These are phyloP conservation scores for Cydia strobilella DNA, from an alignment of 1,140 invertebrate genomes.

Conservation along the genomic window DNA sequence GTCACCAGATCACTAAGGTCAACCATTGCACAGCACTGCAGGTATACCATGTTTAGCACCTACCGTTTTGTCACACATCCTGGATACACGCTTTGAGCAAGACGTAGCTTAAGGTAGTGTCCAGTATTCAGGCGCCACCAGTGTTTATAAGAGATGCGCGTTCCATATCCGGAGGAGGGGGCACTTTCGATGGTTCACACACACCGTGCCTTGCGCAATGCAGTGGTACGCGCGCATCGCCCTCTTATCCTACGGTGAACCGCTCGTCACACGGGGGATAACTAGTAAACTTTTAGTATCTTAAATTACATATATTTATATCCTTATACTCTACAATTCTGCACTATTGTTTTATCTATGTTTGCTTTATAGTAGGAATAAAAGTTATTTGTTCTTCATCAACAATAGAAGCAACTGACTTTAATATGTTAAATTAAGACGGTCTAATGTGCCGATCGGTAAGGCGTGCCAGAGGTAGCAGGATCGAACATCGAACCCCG, in stretches of 20 bases:
- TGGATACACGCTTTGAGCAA: constrained; percentile 50
- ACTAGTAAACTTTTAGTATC: background rate
- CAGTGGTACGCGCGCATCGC: constrained; percentile 63
- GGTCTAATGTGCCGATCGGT: too few relatives aligned
- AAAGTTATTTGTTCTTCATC: too few relatives aligned
- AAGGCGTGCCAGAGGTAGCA: too few relatives aligned
- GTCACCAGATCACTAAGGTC: constrained; percentile 48
- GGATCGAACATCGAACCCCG: too few relatives aligned
- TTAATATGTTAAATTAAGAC: too few relatives aligned
- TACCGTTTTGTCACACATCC: constrained; percentile 74
- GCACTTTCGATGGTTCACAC: constrained; percentile 74
- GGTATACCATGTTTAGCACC: constrained; percentile 40
- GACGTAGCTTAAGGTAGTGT: constrained; percentile 62
- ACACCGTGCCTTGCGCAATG: constrained; percentile 59
- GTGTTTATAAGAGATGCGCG: constrained; percentile 74
- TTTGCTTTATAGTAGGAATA: too few relatives aligned
- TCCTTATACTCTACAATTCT: background rate
- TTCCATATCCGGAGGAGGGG: constrained; percentile 70
- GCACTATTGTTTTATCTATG: too few relatives aligned
- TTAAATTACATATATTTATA: background rate
- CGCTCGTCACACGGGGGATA: constrained; percentile 4
- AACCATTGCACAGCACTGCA: constrained; percentile 19
- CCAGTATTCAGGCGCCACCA: constrained; percentile 63
- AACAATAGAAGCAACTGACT: too few relatives aligned
- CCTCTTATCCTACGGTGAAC: constrained; percentile 44